Base-by-base conservation (phyloP, 2,113 vertebrate genomes). In the Phoenicopterus ruber region DNA sequence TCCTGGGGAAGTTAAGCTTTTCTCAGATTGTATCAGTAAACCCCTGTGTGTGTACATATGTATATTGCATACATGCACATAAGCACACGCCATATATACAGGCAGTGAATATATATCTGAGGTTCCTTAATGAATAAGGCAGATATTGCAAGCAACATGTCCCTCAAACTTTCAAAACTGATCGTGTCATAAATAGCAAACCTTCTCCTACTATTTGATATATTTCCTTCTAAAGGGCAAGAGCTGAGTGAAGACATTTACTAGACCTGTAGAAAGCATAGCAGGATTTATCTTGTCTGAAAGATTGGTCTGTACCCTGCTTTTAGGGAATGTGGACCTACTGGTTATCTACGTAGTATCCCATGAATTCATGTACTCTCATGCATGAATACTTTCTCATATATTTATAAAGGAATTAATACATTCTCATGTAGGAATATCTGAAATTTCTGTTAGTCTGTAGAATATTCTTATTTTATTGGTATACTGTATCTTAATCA, bases 11-110 rank as follows among this genome's bases (percentile, higher is more conserved):
- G n/a, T 25, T 34, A 61, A 61, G 9, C n/a, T 6, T 42, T 81
- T 50, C 54, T 70, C 54, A 31, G 69, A 32, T 13, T 13, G 0
- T 3, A 63, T 17, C 62, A 69, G 22, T 6, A 63, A 63, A 52
- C 1, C 24, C 12, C 5, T 28, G 14, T 21, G 40, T 13, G 7
- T 32, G 26, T 20, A 44, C 6, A 0, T 7, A 46, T 4, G 44
- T 12, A 20, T 14, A 34, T n/a, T 1, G 3, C 22, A 44, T 3
- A 63, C 7, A 34, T 6, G 17, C 19, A 70, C 50, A 12, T 10
- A 25, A 46, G 31, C 9, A 25, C 28, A 59, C 46, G 9, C 17
- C 58, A 32, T 3, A 22, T 15, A 31, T 13, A 32, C 9, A 52
- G 36, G 13, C 15, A 86, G 42, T 32, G 66, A 82, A 61, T n/a